Base-by-base conservation (phyloP, 2,888 invertebrate genomes). In the Stegana nigrithorax region DNA sequence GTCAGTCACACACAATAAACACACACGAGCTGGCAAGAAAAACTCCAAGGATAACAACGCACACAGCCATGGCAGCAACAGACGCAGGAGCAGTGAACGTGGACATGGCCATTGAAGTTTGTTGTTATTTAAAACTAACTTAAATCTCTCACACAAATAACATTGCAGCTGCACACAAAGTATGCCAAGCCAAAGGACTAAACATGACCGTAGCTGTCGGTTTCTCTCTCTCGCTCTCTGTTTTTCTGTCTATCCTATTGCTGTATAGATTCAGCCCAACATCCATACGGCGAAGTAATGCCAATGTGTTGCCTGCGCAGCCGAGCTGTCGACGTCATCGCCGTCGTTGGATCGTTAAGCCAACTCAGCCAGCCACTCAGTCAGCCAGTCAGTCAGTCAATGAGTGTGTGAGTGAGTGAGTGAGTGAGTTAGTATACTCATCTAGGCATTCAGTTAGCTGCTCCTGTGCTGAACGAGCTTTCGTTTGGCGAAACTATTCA, bases 1-100 rank as follows among this genome's bases (percentile, higher is more conserved):
- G 73, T 73, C 76, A 72, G 71, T 73, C 74, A 74, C 73, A 72
- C 73, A 39, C 17, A 39, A 14, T 39, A 39, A 39, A 39, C 39
- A 39, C 67, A 71, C 60, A 67, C 66, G 63, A 53, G 45, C 7
- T 3, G 42, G 44, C 45, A 62, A 50, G 39, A 56, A 50, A 36
- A 57, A 19, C 26, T 27, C 4, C 21, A 55, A 23, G 29, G 27
- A 45, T 4, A 45, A 44, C 47, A 26, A 26, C 12, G 19, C 19
- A 25, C 32, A 21, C n/a, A 61, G 36, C 47, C 55, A 17, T 57
- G 45, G 29, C 55, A 45, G 14, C 14, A 7, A 12, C 23, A 14
- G 21, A 10, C n/a, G n/a, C 7, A 14, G 42, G 4, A n/a, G n/a
- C 17, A 7, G n/a, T 42, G 42, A 19, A 19, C 19, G 42, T 42